Conservation (phyloP, 2,888 invertebrate species). For the Andrena hattorfiana region DNA sequence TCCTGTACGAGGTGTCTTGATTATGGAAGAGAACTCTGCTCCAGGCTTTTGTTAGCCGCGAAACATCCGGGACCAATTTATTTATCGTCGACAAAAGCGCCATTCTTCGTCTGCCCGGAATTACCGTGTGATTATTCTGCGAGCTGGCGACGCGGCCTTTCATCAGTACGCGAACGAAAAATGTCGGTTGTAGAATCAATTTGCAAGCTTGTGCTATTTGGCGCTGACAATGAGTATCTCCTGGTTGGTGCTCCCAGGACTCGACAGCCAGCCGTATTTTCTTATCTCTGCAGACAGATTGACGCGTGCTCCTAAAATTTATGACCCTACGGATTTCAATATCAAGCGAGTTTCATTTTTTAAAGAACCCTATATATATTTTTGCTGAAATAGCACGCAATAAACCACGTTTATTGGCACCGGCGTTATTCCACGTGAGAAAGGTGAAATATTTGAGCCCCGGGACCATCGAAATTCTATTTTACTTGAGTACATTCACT, state of each 20-base stretch:
- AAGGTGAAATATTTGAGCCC: background rate
- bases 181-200: background rate
- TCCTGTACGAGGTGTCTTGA: conserved; percentile 31
- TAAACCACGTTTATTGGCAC: too few species aligned
- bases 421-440: background rate
- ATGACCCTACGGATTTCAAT: too few species aligned
- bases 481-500: background rate
- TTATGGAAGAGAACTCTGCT: conserved; percentile 2
- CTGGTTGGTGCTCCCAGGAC: background rate
- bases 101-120: conserved; percentile 16
- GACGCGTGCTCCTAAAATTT: too few species aligned
- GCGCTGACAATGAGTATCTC: too few species aligned
- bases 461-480: background rate
- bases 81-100: conserved; percentile 24
- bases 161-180: background rate
- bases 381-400: too few species aligned
- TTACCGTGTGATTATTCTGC: background rate
- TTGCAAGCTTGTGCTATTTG: too few species aligned
- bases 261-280: background rate
- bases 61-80: conserved; percentile 13
- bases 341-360: too few species aligned
- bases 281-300: too few species aligned
- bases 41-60: background rate
- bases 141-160: conserved; percentile 2
- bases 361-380: too few species aligned